These are phyloP conservation scores for Corydoras maculifer DNA, from an alignment of 2,113 vertebrate species.

Conservation along the genomic window DNA sequence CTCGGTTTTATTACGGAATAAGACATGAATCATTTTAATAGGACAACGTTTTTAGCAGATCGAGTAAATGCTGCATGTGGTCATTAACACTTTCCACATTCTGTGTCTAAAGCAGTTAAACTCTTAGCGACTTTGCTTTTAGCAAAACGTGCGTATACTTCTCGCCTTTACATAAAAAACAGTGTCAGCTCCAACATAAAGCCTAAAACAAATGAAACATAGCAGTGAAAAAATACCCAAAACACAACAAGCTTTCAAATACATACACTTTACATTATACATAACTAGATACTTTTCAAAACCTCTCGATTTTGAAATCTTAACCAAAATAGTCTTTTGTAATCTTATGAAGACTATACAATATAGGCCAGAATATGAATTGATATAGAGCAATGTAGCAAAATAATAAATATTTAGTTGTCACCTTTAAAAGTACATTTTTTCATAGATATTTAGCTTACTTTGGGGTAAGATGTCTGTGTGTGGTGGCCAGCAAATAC, in stretches of 20 bases:
- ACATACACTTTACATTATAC: constrained; percentile 64
- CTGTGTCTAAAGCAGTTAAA: constrained; percentile 12
- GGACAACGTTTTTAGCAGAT: background rate
- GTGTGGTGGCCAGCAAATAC: constrained; percentile 51
- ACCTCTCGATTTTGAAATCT: constrained; percentile 45
- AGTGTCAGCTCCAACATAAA: constrained; percentile 40
- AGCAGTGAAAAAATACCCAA: constrained; percentile 51
- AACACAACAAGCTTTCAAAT: constrained; percentile 58
- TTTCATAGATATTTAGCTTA: constrained; percentile 79
- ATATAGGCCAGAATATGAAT: constrained; percentile 56
- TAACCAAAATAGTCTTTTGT: constrained; percentile 60
- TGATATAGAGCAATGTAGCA: constrained; percentile 70
- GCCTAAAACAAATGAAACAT: constrained; percentile 40
- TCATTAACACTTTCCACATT: background rate
- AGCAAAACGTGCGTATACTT: constrained; percentile 23
- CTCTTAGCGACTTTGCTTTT: constrained; percentile 1
- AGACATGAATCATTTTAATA: background rate
- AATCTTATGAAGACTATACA: constrained; percentile 61
- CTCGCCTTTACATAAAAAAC: constrained; percentile 20
- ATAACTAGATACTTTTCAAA: constrained; percentile 52
- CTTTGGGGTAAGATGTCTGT: constrained; percentile 70
- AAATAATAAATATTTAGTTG: constrained; percentile 86
- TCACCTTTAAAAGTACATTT: constrained; percentile 62
- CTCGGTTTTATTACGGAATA: too few species aligned
- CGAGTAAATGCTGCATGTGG: background rate